A percentile compares a stretch with the other conserved stretches of the same genome.
phyloP scores from a whole-genome alignment of 2,113 vertebrate genomes.

The Callocephalon fimbriatum region DNA sequence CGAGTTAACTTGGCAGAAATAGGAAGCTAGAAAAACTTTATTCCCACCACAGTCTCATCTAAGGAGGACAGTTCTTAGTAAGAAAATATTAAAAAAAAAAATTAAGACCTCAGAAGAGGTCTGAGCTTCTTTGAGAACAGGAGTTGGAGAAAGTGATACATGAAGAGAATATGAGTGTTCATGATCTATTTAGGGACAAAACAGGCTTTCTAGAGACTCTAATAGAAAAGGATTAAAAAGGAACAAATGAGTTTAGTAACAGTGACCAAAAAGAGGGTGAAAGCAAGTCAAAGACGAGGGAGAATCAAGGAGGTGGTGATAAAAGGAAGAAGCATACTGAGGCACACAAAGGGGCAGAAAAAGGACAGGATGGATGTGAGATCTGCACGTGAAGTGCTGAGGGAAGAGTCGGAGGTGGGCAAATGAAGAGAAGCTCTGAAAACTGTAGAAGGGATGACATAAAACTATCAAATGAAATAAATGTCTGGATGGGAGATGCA shows the following conservation, averaged over 20 bases:
- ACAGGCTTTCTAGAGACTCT: constrained; percentile 14
- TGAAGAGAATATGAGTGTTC: background rate
- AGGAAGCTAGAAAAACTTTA: background rate
- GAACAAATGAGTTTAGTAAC: background rate
- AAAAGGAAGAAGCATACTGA: constrained; percentile 37
- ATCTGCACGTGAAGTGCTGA: background rate
- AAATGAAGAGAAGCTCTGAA: constrained; percentile 12
- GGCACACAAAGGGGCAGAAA: background rate
- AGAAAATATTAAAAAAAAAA: background rate
- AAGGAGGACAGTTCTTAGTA: background rate
- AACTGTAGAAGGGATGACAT: background rate
- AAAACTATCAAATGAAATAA: constrained; percentile 16
- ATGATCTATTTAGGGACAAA: background rate
- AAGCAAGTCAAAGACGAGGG: background rate
- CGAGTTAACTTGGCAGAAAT: background rate
- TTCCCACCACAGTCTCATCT: background rate
- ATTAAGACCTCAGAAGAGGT: background rate
- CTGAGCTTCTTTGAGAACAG: constrained; percentile 31
- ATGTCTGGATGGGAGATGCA: constrained; percentile 26
- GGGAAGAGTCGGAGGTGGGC: background rate
- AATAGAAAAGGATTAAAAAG: constrained; percentile 12
- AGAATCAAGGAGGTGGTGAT: background rate
- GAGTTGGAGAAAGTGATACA: background rate
- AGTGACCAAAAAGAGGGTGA: background rate
- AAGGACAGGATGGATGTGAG: background rate